These are phyloP conservation scores for Diorhabda sublineata DNA, from an alignment of 1,140 invertebrate species.

Conservation along the genomic window DNA sequence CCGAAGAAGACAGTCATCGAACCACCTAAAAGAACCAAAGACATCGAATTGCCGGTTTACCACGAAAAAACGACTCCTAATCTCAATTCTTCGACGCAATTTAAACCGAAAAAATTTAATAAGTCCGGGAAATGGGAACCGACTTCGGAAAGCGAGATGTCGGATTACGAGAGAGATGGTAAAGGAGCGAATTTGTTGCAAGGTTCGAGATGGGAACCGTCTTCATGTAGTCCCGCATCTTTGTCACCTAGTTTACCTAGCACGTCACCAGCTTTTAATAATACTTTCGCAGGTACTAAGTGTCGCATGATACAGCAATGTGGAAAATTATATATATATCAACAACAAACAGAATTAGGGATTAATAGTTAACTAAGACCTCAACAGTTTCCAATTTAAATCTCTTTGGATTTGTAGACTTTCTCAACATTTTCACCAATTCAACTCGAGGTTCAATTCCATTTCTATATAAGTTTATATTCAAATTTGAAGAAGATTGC, in stretches of 20 bases:
- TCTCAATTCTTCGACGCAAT: conserved; percentile 27
- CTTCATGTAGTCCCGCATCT: conserved; percentile 56
- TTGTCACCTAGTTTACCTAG: conserved; percentile 58
- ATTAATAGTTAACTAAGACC: too few relatives aligned
- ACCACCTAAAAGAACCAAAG: conserved; percentile 51
- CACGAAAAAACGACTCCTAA: conserved; percentile 53
- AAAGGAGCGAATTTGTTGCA: conserved; percentile 50
- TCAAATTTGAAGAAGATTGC: too few relatives aligned
- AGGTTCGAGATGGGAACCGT: conserved; percentile 52
- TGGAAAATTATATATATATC: not conserved
- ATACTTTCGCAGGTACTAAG: conserved; percentile 41
- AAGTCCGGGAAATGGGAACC: conserved; percentile 62
- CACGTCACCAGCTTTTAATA: conserved; percentile 52
- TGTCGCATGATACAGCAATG: conserved; percentile 11
- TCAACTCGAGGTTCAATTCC: too few relatives aligned
- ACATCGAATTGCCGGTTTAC: conserved; percentile 60
- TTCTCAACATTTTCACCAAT: too few relatives aligned
- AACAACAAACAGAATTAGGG: too few relatives aligned
- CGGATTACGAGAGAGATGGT: conserved; percentile 51
- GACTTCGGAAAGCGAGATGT: conserved; percentile 60
- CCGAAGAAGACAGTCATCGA: conserved; percentile 47
- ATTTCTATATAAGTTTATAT: too few relatives aligned
- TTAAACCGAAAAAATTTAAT: conserved; percentile 49
- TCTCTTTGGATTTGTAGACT: too few relatives aligned
- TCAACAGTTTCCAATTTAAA: too few relatives aligned